phyloP scores from a whole-genome alignment of 2,888 invertebrate species.

The Phragmatobia fuliginosa region DNA sequence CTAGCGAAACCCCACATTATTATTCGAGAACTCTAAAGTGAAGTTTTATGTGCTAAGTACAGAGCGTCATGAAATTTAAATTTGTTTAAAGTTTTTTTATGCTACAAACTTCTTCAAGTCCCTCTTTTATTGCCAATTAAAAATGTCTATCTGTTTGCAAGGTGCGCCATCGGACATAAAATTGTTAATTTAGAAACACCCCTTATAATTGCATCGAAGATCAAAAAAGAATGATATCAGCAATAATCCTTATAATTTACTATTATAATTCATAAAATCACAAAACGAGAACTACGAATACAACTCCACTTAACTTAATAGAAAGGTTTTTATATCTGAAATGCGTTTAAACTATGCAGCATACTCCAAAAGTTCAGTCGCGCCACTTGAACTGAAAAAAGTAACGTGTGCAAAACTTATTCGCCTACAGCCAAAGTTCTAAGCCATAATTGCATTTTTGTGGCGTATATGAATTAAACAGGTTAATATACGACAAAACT shows the following conservation, averaged over 20 bases:
- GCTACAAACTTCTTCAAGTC: too few species aligned
- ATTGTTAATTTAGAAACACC: background rate
- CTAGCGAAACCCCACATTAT: background rate
- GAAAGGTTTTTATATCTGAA: background rate
- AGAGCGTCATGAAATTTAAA: too few species aligned
- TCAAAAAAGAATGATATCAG: background rate
- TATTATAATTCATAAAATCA: background rate
- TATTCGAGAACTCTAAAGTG: background rate
- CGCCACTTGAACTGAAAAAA: conserved; percentile 29
- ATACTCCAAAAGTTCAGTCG: conserved; percentile 34
- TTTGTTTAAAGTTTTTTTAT: background rate
- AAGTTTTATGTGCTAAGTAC: background rate
- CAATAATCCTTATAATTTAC: background rate
- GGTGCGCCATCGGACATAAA: too few species aligned
- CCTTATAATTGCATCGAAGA: background rate
- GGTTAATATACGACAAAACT: background rate
- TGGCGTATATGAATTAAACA: conserved; percentile 24
- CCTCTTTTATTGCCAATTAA: too few species aligned
- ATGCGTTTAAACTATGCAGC: conserved; percentile 17
- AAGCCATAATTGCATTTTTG: conserved; percentile 58
- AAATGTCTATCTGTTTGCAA: too few species aligned
- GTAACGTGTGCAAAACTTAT: conserved; percentile 36
- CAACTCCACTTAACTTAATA: background rate
- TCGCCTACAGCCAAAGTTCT: conserved; percentile 27
- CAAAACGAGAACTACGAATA: background rate